phyloP scores from a whole-genome alignment of 1,140 invertebrate species.

The Leptoteleia sp. region DNA sequence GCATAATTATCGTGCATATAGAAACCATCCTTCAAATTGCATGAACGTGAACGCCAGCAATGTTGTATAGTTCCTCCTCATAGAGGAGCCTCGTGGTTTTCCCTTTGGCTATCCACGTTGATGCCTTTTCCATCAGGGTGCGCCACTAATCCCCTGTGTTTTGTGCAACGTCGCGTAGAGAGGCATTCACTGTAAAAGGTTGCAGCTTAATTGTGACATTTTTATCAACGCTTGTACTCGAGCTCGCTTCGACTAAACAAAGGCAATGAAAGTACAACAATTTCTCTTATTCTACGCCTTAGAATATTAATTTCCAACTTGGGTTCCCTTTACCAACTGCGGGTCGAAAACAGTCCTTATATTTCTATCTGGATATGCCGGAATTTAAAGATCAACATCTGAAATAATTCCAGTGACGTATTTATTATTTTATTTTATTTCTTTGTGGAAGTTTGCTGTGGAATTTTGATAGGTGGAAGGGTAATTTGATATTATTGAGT shows the following conservation, averaged over 20 bases:
- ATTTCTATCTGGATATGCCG: too few species aligned
- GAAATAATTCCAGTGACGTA: too few species aligned
- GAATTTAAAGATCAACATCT: too few species aligned
- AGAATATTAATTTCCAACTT: slow-evolving; percentile 14
- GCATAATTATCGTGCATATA: slow-evolving; percentile 51
- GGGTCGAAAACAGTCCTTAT: too few species aligned
- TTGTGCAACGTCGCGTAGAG: slow-evolving; percentile 39
- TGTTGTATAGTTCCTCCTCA: slow-evolving; percentile 44
- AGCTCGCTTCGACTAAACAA: slow-evolving; percentile 11
- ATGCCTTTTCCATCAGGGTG: slow-evolving; percentile 51
- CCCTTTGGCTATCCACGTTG: slow-evolving; percentile 44
- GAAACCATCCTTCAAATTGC: slow-evolving; percentile 54
- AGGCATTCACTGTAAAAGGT: slow-evolving; percentile 42
- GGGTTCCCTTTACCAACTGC: too few species aligned
- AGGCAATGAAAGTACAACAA: slow-evolving; percentile 21
- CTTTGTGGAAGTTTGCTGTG: too few species aligned
- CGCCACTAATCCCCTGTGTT: slow-evolving; percentile 50
- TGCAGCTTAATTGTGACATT: slow-evolving; percentile 40
- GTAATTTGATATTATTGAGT: too few species aligned
- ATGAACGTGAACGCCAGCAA: slow-evolving; percentile 37
- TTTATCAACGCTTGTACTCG: slow-evolving; percentile 22
- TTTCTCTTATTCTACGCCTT: slow-evolving; percentile 5
- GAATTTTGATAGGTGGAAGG: too few species aligned
- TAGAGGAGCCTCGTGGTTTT: slow-evolving; percentile 50
- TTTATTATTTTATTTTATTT: too few species aligned